Evolutionary conservation across 2,113 vertebrate species (phyloP), one percentile per base, ranked within the genome.

Genomic region (Nyctibius bracteatus): DNA sequence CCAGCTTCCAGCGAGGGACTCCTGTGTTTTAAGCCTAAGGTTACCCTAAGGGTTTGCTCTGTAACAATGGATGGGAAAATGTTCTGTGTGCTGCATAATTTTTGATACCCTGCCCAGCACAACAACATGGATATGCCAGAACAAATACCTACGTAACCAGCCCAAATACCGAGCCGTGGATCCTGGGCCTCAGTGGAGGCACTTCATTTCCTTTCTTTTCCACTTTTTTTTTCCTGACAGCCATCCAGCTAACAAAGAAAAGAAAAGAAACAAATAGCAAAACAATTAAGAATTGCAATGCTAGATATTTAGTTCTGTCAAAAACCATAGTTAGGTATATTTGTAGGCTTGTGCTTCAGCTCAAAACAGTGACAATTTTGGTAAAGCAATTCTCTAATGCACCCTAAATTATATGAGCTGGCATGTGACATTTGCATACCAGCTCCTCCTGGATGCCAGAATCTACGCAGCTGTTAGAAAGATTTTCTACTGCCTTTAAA

Each of bases 11-110:
- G 87, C 0, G 0, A 92, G 84, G 25, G n/a, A 73, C 63, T 87
- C 70, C 71, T 35, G 63, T 78, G 68, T 66, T 55, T 41, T 3
- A 58, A 90, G 59, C 70, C 87, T 4, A 30, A 82, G 67, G 75
- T 51, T 88, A 71, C 75, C 87, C 59, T 15, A 28, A 74, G 79
- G 78, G 35, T 74, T 90, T 94, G 58, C 82, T 95, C 63, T 58
- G 33, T 49, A 95, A 94, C 94, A 95, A 88, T 74, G 86, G 94
- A 90, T 97, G 96, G 95, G 95, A 97, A 96, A 94, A 93, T 94
- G 80, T 93, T 93, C 86, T 90, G 55, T 63, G 68, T 23, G 52
- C 84, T 91, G 22, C 37, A 62, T 79, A 65, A 89, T 66, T 81
- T 91, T 91, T 97, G 95, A 92, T 94, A 92, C 44, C 70, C 41